Conservation (phyloP, 1,140 invertebrate genomes). For the Zaprionus kolodkinae region DNA sequence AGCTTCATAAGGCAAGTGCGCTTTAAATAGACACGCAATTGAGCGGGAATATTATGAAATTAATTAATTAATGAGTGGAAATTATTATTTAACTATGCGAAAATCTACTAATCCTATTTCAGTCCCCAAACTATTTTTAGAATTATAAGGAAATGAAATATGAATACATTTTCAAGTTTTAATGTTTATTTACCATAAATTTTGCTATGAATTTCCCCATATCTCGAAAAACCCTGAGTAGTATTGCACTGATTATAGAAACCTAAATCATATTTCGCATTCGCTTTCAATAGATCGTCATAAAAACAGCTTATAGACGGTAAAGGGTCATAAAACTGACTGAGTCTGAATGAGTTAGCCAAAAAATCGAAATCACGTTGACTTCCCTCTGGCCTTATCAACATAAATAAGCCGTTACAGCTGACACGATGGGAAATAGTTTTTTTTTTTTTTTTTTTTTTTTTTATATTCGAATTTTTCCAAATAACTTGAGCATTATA, state of each 20-base stretch:
- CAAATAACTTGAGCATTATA: neutral
- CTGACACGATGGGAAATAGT: neutral
- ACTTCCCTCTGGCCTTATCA: neutral
- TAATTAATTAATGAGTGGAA: neutral
- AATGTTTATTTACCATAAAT: no score
- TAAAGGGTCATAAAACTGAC: neutral
- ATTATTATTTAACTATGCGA: no score
- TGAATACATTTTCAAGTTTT: no score
- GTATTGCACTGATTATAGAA: neutral
- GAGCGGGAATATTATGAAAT: neutral
- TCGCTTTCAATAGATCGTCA: neutral
- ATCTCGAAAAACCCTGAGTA: neutral
- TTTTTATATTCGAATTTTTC: constrained; percentile 1
- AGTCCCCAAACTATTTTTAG: neutral
- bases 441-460: no score
- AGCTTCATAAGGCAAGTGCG: neutral
- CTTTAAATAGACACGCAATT: neutral
- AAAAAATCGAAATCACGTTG: constrained; percentile 5
- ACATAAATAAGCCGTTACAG: neutral
- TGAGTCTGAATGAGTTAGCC: neutral
- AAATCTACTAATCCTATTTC: no score
- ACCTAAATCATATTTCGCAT: neutral
- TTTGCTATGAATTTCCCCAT: neutral
- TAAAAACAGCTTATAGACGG: neutral
- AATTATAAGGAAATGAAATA: no score